phyloP scores from a whole-genome alignment of 2,797 vertebrate genomes.

The Manis javanica region DNA sequence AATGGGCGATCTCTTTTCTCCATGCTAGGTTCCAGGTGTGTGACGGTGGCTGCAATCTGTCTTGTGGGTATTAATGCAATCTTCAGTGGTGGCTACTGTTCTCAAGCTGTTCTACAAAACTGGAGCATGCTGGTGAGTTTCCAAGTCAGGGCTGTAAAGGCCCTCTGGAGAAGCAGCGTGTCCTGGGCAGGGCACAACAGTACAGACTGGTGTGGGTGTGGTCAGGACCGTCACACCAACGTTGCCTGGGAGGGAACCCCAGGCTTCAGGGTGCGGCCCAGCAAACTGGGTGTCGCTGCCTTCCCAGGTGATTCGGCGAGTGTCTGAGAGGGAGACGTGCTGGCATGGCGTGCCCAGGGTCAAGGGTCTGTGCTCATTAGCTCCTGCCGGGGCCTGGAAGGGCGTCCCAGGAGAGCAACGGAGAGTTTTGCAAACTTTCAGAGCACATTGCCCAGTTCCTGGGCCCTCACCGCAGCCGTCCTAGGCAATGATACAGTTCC shows the following conservation, averaged over 20 bases:
- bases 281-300: accelerated
- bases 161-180: accelerated
- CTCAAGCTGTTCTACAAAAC: conserved; percentile 82
- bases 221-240: background rate
- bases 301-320: accelerated
- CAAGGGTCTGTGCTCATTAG: accelerated
- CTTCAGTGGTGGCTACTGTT: conserved; percentile 86
- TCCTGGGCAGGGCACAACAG: accelerated
- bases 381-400: accelerated
- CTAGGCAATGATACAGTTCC: background rate
- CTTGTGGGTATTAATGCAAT: conserved; percentile 89
- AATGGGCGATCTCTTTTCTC: conserved; percentile 13
- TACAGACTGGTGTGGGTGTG: too few species aligned
- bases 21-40: conserved; percentile 89
- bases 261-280: background rate
- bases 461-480: too few species aligned
- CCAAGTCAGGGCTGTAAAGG: background rate
- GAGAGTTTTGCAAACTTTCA: too few species aligned
- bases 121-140: conserved; percentile 88
- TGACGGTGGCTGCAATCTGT: conserved; percentile 92
- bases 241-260: background rate
- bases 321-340: background rate
- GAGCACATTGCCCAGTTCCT: accelerated
- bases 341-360: too few species aligned
- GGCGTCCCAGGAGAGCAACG: accelerated